phyloP scores from a whole-genome alignment of 2,113 vertebrate genomes.

The Macaca fascicularis region T2T-MFA8v1.1 NC_088379.1:36407001-36407500 shows the following conservation, averaged over 20 bases:
- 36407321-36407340: constrained; percentile 35
- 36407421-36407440: too few species aligned
- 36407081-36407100: not conserved
- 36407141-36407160: not conserved
- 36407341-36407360: not conserved
- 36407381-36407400: not conserved
- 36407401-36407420: not conserved
- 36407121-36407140: not conserved
- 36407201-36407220: not conserved
- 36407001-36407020: not conserved
- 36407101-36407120: not conserved
- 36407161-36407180: not conserved
- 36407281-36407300: not conserved
- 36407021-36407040: constrained; percentile 19
- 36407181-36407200: not conserved
- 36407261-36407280: not conserved
- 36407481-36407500: not conserved
- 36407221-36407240: not conserved
- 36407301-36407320: not conserved
- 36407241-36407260: constrained; percentile 9
- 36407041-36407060: constrained; percentile 3
- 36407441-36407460: too few species aligned
- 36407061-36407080: not conserved
- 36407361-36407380: not conserved
- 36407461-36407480: not conserved